These are phyloP conservation scores for Trichacis sp. DNA, from an alignment of 2,888 invertebrate species.

Conservation along the genomic window DNA sequence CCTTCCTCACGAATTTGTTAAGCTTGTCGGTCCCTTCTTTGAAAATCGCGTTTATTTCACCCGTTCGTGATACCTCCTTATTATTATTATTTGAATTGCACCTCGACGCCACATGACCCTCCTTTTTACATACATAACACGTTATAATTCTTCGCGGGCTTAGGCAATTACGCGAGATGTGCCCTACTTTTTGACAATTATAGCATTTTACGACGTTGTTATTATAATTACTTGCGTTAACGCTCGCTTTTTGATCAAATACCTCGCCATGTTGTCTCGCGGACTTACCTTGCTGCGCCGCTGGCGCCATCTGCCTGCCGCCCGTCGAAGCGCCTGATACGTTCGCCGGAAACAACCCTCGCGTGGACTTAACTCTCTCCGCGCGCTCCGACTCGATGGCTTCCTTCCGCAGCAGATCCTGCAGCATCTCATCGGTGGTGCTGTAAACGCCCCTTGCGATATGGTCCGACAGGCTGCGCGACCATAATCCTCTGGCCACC, in stretches of 20 bases:
- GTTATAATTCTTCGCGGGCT: background rate
- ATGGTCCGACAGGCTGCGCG: constrained; percentile 13
- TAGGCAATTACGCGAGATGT: constrained; percentile 8
- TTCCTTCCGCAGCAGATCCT: constrained; percentile 17
- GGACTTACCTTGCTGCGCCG: too few species aligned
- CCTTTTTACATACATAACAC: constrained; percentile 11
- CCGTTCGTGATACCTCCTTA: too few species aligned
- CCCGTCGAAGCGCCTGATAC: too few species aligned
- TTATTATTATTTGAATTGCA: too few species aligned
- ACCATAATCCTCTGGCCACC: constrained; percentile 25
- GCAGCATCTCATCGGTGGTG: constrained; percentile 17
- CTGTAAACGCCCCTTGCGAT: constrained; percentile 11
- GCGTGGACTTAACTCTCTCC: too few species aligned
- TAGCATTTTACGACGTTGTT: too few species aligned
- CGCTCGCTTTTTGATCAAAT: background rate
- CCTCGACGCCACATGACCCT: constrained; percentile 13
- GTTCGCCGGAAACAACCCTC: too few species aligned
- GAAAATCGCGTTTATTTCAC: too few species aligned
- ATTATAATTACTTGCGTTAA: constrained; percentile 8
- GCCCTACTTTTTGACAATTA: constrained; percentile 9
- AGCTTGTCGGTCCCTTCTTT: too few species aligned
- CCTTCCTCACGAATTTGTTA: too few species aligned
- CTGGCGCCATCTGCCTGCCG: too few species aligned
- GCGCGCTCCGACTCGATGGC: background rate
- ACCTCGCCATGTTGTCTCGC: background rate